Evolutionary conservation across 2,888 invertebrate species (phyloP).

Genomic region (Listrodromus nycthemerus): DNA sequence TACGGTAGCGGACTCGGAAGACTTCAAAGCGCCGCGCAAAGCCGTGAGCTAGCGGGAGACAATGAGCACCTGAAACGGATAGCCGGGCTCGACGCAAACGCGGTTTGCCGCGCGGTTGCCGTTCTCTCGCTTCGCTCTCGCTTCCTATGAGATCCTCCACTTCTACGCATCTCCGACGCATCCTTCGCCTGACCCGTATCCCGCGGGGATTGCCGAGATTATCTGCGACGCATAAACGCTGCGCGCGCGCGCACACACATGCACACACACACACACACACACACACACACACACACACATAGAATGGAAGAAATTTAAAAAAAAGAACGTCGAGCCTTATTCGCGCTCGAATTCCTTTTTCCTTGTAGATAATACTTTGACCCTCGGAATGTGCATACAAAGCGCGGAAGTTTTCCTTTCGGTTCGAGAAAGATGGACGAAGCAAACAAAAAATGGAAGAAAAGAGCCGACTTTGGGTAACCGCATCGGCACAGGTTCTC

Average conservation of each 20-base stretch:
- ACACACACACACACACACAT: constrained; percentile 12
- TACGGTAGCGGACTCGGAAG: constrained; percentile 70
- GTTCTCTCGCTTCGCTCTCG: constrained; percentile 45
- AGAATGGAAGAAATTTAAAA: constrained; percentile 46
- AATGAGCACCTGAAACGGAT: constrained; percentile 80
- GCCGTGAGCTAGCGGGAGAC: constrained; percentile 73
- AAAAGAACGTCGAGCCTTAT: constrained; percentile 44
- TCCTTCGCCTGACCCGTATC: constrained; percentile 32
- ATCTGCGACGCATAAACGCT: constrained; percentile 24
- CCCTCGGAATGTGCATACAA: constrained; percentile 1
- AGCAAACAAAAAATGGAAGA: constrained; percentile 23
- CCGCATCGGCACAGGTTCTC: constrained; percentile 33
- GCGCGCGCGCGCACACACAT: constrained; percentile 12
- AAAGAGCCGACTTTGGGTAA: constrained; percentile 43
- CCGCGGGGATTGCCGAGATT: constrained; percentile 52
- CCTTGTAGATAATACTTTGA: constrained; percentile 11
- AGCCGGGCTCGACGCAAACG: constrained; percentile 70
- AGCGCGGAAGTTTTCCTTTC: constrained; percentile 47
- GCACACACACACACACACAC: constrained; percentile 9
- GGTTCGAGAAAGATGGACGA: constrained; percentile 27
- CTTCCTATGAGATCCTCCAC: constrained; percentile 3
- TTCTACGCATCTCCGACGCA: constrained; percentile 42
- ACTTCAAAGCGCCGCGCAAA: constrained; percentile 76
- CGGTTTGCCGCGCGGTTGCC: constrained; percentile 57
- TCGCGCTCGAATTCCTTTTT: constrained; percentile 44